phyloP scores from a whole-genome alignment of 2,888 invertebrate genomes.

The Masnerella sp. region DNA sequence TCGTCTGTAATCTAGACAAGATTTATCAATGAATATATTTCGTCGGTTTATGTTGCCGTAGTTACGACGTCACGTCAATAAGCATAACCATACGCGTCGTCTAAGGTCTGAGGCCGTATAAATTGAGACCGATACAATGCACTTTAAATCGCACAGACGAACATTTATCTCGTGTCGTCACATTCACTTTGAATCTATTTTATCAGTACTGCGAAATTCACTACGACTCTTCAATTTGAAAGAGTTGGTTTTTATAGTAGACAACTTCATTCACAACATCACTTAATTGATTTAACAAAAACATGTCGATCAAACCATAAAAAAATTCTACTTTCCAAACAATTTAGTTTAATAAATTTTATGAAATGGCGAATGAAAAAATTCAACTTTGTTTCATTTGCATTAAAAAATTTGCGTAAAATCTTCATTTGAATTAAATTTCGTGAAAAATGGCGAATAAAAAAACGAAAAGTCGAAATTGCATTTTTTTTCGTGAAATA shows the following conservation, averaged over 20 bases:
- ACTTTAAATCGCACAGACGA: conserved; percentile 45
- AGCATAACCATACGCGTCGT: not conserved
- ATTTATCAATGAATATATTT: conserved; percentile 18
- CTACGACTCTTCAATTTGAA: conserved; percentile 11
- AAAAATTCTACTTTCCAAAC: no score
- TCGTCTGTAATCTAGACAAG: conserved; percentile 9
- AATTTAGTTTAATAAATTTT: no score
- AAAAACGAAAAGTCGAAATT: no score
- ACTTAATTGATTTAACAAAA: no score
- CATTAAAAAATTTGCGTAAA: no score
- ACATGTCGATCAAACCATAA: no score
- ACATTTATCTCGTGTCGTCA: conserved; percentile 44
- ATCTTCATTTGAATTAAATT: no score
- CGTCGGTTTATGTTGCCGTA: conserved; percentile 5
- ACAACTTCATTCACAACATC: no score
- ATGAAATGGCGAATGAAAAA: no score
- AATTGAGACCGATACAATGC: conserved; percentile 41
- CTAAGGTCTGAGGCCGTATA: conserved; percentile 18
- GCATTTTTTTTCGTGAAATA: no score
- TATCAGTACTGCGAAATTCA: conserved; percentile 22
- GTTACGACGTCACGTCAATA: conserved; percentile 7
- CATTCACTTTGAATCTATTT: conserved; percentile 42
- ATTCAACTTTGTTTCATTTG: no score
- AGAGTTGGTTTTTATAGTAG: conserved; percentile 35
- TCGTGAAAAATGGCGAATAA: no score